Evolutionary conservation across 2,113 vertebrate species (phyloP).

Genomic region (Cranoglanis bouderius): DNA sequence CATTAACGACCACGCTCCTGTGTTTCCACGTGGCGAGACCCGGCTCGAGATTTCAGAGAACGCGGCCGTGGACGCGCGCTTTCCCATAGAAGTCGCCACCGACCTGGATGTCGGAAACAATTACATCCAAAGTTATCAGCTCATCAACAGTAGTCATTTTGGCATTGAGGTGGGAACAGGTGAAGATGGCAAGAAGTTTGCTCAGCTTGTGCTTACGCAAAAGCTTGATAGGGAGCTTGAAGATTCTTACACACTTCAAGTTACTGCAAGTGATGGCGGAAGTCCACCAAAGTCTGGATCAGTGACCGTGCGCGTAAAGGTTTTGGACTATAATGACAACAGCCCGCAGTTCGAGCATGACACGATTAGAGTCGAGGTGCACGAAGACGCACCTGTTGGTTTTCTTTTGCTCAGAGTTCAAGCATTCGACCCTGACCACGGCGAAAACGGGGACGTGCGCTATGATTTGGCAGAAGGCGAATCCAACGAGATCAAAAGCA

Average conservation of each 20-base stretch:
- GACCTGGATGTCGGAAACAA: slow-evolving; percentile 75
- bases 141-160: slow-evolving; percentile 68
- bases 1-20: slow-evolving; percentile 74
- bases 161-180: slow-evolving; percentile 63
- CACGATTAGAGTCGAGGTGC: slow-evolving; percentile 69
- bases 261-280: slow-evolving; percentile 70
- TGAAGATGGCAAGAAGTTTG: slow-evolving; percentile 70
- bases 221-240: slow-evolving; percentile 74
- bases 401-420: slow-evolving; percentile 71
- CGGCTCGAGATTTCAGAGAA: slow-evolving; percentile 71
- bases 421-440: slow-evolving; percentile 74
- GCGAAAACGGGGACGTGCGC: slow-evolving; percentile 70
- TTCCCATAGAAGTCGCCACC: slow-evolving; percentile 66
- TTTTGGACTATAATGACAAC: slow-evolving; percentile 78
- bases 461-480: slow-evolving; percentile 66
- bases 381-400: slow-evolving; percentile 72
- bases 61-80: slow-evolving; percentile 63
- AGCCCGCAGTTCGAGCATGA: slow-evolving; percentile 73
- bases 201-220: slow-evolving; percentile 69
- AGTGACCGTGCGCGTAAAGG: slow-evolving; percentile 65
- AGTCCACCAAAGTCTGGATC: slow-evolving; percentile 63
- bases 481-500: slow-evolving; percentile 53
- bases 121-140: slow-evolving; percentile 75
- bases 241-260: slow-evolving; percentile 66
- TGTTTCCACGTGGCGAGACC: slow-evolving; percentile 64